These are phyloP conservation scores for Athripsodes cinereus DNA, from an alignment of 2,888 invertebrate species.

Conservation along the genomic window DNA sequence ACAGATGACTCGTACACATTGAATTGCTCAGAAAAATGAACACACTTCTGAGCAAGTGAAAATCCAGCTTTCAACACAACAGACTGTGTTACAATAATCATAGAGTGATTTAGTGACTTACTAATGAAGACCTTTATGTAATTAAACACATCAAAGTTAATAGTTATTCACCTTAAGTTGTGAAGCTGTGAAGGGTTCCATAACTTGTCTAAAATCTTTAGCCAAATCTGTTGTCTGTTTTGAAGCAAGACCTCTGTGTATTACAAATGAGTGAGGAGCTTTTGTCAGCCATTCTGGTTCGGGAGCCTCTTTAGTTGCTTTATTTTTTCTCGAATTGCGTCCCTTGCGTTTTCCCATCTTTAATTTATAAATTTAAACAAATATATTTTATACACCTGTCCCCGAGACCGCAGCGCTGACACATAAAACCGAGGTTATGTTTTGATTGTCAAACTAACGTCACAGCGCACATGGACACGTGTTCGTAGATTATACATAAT, in stretches of 20 bases:
- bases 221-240: slow-evolving; percentile 76
- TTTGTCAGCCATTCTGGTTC: slow-evolving; percentile 74
- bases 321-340: slow-evolving; percentile 63
- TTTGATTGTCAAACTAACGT: background rate
- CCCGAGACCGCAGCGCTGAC: no score
- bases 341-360: slow-evolving; percentile 58
- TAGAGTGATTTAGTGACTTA: no score
- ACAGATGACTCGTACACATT: no score
- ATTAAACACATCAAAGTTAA: no score
- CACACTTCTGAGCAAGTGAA: no score
- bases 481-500: no score
- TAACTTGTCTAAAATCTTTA: slow-evolving; percentile 82
- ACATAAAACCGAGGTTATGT: background rate
- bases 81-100: no score
- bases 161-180: slow-evolving; percentile 71
- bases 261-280: slow-evolving; percentile 95
- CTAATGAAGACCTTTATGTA: no score
- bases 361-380: background rate
- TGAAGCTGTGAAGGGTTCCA: slow-evolving; percentile 96
- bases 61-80: no score
- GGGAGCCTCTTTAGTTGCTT: slow-evolving; percentile 51
- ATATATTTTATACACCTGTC: background rate
- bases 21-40: no score
- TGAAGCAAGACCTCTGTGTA: slow-evolving; percentile 85
- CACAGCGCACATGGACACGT: background rate